Base-by-base conservation (phyloP, 2,113 vertebrate species). In the Microcebus jonahi region DNA sequence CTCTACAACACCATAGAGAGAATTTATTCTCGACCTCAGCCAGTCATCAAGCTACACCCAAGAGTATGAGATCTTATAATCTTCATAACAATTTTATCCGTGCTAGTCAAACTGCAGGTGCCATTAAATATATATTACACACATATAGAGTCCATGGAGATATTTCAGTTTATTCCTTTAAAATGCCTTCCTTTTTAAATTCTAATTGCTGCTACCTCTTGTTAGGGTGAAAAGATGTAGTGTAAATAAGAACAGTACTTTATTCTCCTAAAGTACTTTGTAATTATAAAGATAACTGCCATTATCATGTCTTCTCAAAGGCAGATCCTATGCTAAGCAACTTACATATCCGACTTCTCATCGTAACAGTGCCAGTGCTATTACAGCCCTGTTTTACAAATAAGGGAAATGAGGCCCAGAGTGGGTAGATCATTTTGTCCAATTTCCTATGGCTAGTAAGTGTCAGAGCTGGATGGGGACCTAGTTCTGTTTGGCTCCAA, bases 71-170 rank as follows among this genome's bases (percentile, higher is more conserved):
- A 85, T 96, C 81, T 76, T 82, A 75, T 20, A 42, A 83, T 34
- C 23, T 82, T 95, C 89, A 87, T 92, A 84, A 95, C 21, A 6
- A 96, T 89, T 95, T 85, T 34, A 89, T 73, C 36, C 86, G 75
- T 70, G 8, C 34, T 86, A 73, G 63, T 88, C 42, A 92, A 97
- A 97, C 59, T 95, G 27, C n/a, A 93, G 42, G 42, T 63, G 39
- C 88, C 92, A 86, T 23, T 93, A 67, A 90, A 36, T 85, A 76
- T 42, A 73, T 29, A 90, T 80, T 20, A 94, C 21, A 45, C 27
- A 71, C 18, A 67, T 3, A 79, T 2, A 90, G n/a, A 86, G 18
- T 83, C 68, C 67, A 73, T 11, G 42, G 12, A 93, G n/a, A 39
- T 36, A 85, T 80, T 87, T 97, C 13, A 36, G 91, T 65, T 91